Base-by-base conservation (phyloP, 23 tunicate species). In the Halocynthia roretzi region DNA sequence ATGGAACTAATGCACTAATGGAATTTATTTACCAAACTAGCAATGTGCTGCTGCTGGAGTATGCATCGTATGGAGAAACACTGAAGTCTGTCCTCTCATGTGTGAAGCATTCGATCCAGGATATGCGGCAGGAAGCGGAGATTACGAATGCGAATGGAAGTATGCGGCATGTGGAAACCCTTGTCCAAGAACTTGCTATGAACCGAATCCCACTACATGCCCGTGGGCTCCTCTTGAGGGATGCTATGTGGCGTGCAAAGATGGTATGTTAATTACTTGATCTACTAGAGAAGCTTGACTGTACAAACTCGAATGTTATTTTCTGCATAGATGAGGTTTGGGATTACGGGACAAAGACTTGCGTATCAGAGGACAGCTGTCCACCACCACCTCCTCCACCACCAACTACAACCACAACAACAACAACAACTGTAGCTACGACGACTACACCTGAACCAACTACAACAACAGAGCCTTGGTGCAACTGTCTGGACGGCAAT, bases 11-110 rank as follows among this genome's bases (percentile, higher is more conserved):
- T 31, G 44, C 44, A n/a, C n/a, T n/a, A n/a, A n/a, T n/a, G n/a
- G n/a, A 2, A 14, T 66, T 78, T 53, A 49, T 58, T 54, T 52
- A 20, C 70, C 61, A 10, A 51, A 31, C 19, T 54, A 92, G 98
- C 87, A 78, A 44, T 92, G 98, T 65, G 83, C 88, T 51, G 78
- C 61, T 10, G 87, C 90, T 48, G 92, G 81, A 7, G 85, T 92
- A 5, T 92, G 98, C 62, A 67, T 92, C 17, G 74, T 70, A 72
- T 92, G 98, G 98, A 85, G 98, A 48, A 76, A 70, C 82, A 82
- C 78, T 82, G 92, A 92, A 18, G 78, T 92, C 73, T 92, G 98
- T 53, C 98, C 98, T n/a, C 66, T 92, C 75, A 92, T 92, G 98
- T 92, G 98, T 61, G 98, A 92, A 70, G 87, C 89, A 8, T 86